Base-by-base conservation (phyloP, 2,113 vertebrate genomes). In the Gambusia affinis region DNA sequence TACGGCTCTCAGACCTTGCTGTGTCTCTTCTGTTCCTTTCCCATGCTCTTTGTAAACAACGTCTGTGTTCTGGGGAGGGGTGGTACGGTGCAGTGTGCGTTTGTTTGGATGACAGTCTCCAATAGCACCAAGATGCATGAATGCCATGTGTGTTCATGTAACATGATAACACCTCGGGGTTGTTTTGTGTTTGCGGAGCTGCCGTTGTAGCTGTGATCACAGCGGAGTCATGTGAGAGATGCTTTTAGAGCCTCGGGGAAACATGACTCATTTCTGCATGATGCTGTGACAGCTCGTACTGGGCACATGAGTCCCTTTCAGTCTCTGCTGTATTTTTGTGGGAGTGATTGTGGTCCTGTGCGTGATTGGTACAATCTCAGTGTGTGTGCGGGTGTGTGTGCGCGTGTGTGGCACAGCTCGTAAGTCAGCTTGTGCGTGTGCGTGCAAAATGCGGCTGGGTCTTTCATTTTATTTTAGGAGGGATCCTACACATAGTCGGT, bases 11-110 rank as follows among this genome's bases (percentile, higher is more conserved):
- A 75, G 90, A 93, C 82, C 84, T 85, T 54, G 65, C 67, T 75
- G 64, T 29, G 75, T 81, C 85, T 85, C 89, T 81, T 79, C 57
- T 77, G 78, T 87, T 87, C 67, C 33, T 75, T 31, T 75, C 64
- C 79, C 60, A 44, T 78, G 75, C 51, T 72, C 78, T 71, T 70
- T 54, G 88, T 92, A 91, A 91, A 93, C 91, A 90, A 80, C 24
- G 31, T 54, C 64, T 74, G 73, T 64, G 67, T 68, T 47, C 54
- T 22, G 29, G 79, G 85, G 89, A 88, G 75, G 87, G 83, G 79
- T 57, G 6, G 66, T 1, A n/a, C 39, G 33, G 8, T 47, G 77
- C 66, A 79, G 62, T 64, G 33, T 39, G 12, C 8, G 14, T 44
- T 69, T 75, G 64, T 75, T 54, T 80, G 72, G 79, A 84, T 86